Percentiles rank a stretch among this genome's conserved stretches.
These are phyloP conservation scores for Ceraclea dissimilis DNA, from an alignment of 2,888 invertebrate species.

Conservation along the genomic window DNA sequence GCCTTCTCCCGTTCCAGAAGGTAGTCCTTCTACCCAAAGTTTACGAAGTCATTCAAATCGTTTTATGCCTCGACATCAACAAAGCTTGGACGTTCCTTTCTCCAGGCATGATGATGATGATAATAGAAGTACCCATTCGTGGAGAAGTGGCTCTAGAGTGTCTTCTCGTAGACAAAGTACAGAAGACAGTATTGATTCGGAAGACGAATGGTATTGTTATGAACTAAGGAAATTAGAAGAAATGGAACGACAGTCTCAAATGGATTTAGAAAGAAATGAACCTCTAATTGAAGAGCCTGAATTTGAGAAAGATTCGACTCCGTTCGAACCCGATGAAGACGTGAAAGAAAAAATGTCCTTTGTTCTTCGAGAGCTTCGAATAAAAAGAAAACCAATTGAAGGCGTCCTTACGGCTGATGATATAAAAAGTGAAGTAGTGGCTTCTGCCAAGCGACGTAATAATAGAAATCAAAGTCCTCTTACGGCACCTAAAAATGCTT, in stretches of 20 bases:
- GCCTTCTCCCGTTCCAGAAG: conserved; percentile 46
- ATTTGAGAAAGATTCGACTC: conserved; percentile 42
- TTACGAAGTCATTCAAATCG: conserved; percentile 50
- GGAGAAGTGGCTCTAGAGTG: conserved; percentile 76
- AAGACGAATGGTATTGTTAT: conserved; percentile 90
- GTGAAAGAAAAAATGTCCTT: conserved; percentile 74
- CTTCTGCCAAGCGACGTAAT: conserved; percentile 18
- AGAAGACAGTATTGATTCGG: conserved; percentile 87
- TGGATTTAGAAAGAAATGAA: conserved; percentile 57
- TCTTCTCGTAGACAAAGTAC: conserved; percentile 85
- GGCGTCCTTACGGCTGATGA: conserved; percentile 26
- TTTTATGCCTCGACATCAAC: conserved; percentile 62
- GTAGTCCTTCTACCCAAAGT: conserved; percentile 59
- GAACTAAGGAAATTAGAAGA: conserved; percentile 81
- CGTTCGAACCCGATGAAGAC: conserved; percentile 57
- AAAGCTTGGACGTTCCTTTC: conserved; percentile 74
- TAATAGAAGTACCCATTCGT: conserved; percentile 79
- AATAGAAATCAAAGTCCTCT: conserved; percentile 26
- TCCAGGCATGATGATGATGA: conserved; percentile 71
- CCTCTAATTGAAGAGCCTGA: conserved; percentile 54
- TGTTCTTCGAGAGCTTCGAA: conserved; percentile 66
- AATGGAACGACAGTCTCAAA: conserved; percentile 66
- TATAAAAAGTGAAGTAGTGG: conserved; percentile 15
- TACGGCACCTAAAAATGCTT: conserved; percentile 32
- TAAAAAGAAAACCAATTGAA: conserved; percentile 48